Conservation (phyloP, 2,113 vertebrate genomes). For the Indicator maculatus region DNA sequence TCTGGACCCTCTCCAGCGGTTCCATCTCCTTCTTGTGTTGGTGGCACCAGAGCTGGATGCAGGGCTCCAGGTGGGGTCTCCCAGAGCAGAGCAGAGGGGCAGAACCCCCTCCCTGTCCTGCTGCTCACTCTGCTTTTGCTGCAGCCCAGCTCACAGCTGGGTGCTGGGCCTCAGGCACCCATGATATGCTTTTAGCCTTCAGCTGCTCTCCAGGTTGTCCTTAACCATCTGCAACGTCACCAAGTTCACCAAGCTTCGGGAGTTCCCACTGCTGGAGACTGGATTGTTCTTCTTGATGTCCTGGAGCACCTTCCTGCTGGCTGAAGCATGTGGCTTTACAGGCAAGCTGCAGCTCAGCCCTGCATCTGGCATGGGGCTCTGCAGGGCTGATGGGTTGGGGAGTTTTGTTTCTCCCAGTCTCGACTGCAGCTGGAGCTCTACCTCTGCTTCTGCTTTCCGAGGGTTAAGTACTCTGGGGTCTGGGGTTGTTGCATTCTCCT, state of each 20-base stretch:
- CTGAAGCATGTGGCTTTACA: slow-evolving; percentile 96
- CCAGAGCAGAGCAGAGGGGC: too few relatives aligned
- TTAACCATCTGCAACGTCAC: slow-evolving; percentile 87
- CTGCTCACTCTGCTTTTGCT: too few relatives aligned
- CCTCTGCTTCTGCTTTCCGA: neutral
- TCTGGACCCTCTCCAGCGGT: too few relatives aligned
- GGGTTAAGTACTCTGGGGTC: neutral
- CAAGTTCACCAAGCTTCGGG: slow-evolving; percentile 96
- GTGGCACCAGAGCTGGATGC: too few relatives aligned
- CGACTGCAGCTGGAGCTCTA: accelerated
- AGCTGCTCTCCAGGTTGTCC: slow-evolving; percentile 25
- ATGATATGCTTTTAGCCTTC: neutral
- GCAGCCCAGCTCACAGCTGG: too few relatives aligned
- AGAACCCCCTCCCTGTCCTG: too few relatives aligned
- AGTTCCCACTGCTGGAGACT: slow-evolving; percentile 94
- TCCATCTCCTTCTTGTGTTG: too few relatives aligned
- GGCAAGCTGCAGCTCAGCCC: slow-evolving; percentile 75
- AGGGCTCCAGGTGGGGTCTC: too few relatives aligned
- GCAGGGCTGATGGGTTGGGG: neutral
- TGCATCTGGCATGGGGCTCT: neutral
- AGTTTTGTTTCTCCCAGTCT: neutral
- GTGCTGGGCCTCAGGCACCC: too few relatives aligned
- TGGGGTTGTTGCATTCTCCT: neutral
- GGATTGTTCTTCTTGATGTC: slow-evolving; percentile 98
- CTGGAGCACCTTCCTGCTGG: slow-evolving; percentile 97